Base-by-base conservation (phyloP, 1,140 invertebrate genomes). In the Bursaphelenchus mucronatus region DNA sequence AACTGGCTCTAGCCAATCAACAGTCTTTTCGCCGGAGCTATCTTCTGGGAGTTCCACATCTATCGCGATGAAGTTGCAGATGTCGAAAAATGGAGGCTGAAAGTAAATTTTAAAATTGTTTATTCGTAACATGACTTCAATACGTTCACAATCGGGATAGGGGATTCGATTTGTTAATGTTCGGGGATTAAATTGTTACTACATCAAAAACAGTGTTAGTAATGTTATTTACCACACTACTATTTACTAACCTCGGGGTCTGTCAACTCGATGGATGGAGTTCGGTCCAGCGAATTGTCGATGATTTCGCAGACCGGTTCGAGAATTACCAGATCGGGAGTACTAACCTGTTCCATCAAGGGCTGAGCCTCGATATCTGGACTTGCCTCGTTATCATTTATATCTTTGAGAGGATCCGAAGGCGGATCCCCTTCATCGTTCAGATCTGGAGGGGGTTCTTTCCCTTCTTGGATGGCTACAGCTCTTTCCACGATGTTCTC, bases 401-500 rank as follows among this genome's bases (percentile, higher is more conserved):
- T 44, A 13, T 54, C 50, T 19, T 21, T 30, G n/a, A 49, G 21
- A 7, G 66, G 64, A 10, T 70, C 64, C 17, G 41, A 15, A 19
- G 70, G 70, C 61, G 74, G 21, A 19, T n/a, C 13, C 30, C 57
- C 50, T 6, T 79, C 76, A 9, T 78, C 76, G 51, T 79, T 79
- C 30, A 61, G 67, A 61, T 79, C 77, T 9, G 63, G 56, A 15
- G 77, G 77, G 8, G 76, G 76, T 58, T 81, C 78, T 55, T 70
- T 54, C 5, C 77, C 77, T 61, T 81, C 76, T 69, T 79, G 43
- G 51, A 80, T 68, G 39, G 78, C 78, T 21, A 80, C 76, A 8
- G 69, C 68, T 49, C 79, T 43, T 40, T 80, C 79, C 8, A 80
- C 79, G 52, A 80, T 72, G 56, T 80, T 80, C 45, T 80, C 78